Evolutionary conservation across 1,140 invertebrate genomes (phyloP), one percentile per base, ranked within the genome.

Genomic region (Habropoda laboriosa): DNA sequence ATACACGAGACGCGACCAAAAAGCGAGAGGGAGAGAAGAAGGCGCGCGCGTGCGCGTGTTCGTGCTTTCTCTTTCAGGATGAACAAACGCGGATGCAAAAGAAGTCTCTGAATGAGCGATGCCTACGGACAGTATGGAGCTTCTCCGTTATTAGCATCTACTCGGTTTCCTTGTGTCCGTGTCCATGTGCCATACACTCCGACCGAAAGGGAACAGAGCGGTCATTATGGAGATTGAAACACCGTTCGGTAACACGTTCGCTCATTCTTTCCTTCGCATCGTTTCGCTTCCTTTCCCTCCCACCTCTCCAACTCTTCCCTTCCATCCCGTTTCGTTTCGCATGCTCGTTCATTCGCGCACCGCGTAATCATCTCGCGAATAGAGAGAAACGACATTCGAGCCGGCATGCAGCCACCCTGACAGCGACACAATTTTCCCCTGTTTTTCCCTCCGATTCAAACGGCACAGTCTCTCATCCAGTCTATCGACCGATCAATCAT

Each of bases 201-300:
- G 53, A 51, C 68, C 68, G 74, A 79, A 58, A 77, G 76, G 68
- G 81, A 84, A 75, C 80, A 80, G 75, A 81, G 66, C 87, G 89
- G 89, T 91, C 89, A 90, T 91, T 90, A 90, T 89, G 89, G 79
- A 91, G 89, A 91, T 91, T 90, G 89, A 90, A 91, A 90, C 78
- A 81, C 74, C 79, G 81, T 86, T 81, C 86, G 83, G 82, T 78
- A 86, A 89, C 85, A 79, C 81, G 82, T 84, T 85, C 72, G 73
- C 42, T 76, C 57, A 53, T 72, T 86, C 58, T 55, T 66, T 64
- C 61, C 35, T 51, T 67, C 80, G 67, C 35, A 66, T 60, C 64
- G 42, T 47, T 74, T 64, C 61, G 47, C 45, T 61, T 75, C 78
- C 51, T 55, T 47, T 63, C 45, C n/a, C 8, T 53, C 60, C 32